Conservation (phyloP, 2,888 invertebrate genomes). For the Latheticus oryzae region DNA sequence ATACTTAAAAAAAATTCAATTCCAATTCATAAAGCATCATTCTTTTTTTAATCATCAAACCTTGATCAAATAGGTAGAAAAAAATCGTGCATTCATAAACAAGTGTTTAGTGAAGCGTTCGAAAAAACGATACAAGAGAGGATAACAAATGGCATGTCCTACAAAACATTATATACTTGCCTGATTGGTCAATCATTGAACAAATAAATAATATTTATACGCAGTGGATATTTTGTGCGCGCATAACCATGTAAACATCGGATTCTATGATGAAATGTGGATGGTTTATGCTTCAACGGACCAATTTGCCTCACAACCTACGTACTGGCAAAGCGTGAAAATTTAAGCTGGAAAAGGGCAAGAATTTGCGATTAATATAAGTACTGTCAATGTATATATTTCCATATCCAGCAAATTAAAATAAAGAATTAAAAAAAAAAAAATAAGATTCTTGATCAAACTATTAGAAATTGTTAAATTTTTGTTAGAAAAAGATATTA, state of each 20-base stretch:
- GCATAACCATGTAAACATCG: slow-evolving; percentile 50
- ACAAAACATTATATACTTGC: slow-evolving; percentile 37
- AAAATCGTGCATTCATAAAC: slow-evolving; percentile 41
- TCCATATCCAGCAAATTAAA: no score
- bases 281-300: no score
- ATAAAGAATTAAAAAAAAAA: no score
- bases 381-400: no score
- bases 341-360: no score
- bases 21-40: slow-evolving; percentile 20
- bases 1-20: no score
- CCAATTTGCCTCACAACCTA: no score
- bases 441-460: no score
- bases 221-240: slow-evolving; percentile 43
- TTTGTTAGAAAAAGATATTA: no score
- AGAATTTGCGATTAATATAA: no score
- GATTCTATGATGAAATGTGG: slow-evolving; percentile 36
- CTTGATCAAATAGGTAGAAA: slow-evolving; percentile 47
- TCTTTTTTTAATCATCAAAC: slow-evolving; percentile 36
- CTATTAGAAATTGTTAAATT: no score
- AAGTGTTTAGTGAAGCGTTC: slow-evolving; percentile 29
- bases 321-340: no score
- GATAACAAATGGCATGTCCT: slow-evolving; percentile 41
- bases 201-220: slow-evolving; percentile 44
- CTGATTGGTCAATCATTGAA: slow-evolving; percentile 48
- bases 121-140: slow-evolving; percentile 37